phyloP scores from a whole-genome alignment of 2,797 vertebrate genomes.

The Chaunax sp. region DNA sequence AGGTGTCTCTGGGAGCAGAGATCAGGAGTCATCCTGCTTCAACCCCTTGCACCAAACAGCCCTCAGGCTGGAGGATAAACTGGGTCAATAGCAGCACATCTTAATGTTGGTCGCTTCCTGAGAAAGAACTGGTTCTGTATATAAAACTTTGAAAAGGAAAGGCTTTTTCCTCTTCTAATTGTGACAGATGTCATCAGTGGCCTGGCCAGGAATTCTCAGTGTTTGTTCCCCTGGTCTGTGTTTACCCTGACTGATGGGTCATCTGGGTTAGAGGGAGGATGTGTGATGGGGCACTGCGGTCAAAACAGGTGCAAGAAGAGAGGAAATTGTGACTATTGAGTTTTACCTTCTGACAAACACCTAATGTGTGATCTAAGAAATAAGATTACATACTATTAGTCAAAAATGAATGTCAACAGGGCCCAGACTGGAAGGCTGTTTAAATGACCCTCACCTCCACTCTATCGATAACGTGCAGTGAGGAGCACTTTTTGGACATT shows the following conservation, averaged over 20 bases:
- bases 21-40: neutral
- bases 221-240: slow-evolving; percentile 48
- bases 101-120: slow-evolving; percentile 32
- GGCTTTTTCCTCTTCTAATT: slow-evolving; percentile 33
- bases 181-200: slow-evolving; percentile 27
- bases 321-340: slow-evolving; percentile 24
- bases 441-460: neutral
- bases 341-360: neutral
- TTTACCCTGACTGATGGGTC: slow-evolving; percentile 25
- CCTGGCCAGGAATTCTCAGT: slow-evolving; percentile 25
- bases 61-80: slow-evolving; percentile 10
- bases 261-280: slow-evolving; percentile 23
- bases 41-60: neutral
- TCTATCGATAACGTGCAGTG: neutral
- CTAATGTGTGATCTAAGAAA: slow-evolving; percentile 16
- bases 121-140: slow-evolving; percentile 19
- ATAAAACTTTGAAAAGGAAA: slow-evolving; percentile 9
- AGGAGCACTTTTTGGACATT: neutral
- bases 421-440: neutral
- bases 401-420: neutral
- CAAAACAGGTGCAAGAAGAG: slow-evolving; percentile 25
- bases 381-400: neutral
- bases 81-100: slow-evolving; percentile 30
- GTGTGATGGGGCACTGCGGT: slow-evolving; percentile 24
- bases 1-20: too few species aligned